Evolutionary conservation across 2,888 invertebrate genomes (phyloP).

Genomic region (Lacanobia wlatinum): DNA sequence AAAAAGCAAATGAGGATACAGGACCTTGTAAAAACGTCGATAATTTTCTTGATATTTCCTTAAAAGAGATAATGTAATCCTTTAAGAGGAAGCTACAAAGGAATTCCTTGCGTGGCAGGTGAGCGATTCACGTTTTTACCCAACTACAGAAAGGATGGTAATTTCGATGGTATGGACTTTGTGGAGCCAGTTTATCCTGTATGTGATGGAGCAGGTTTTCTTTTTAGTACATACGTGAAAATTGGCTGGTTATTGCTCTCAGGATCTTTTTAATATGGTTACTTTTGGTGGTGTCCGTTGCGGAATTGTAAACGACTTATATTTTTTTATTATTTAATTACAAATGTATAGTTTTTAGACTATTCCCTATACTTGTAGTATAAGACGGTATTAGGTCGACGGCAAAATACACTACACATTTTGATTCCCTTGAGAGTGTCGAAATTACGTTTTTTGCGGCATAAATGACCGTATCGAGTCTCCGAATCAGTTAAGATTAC

Average conservation of each 20-base stretch:
- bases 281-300: neutral
- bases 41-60: constrained; percentile 39
- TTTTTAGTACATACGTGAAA: constrained; percentile 10
- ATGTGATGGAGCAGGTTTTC: constrained; percentile 9
- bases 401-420: too few species aligned
- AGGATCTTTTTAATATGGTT: too few species aligned
- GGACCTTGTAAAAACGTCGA: constrained; percentile 25
- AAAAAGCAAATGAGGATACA: constrained; percentile 23
- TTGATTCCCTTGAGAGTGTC: too few species aligned
- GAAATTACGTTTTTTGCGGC: too few species aligned
- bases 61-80: constrained; percentile 42
- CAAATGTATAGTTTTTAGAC: too few species aligned
- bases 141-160: constrained; percentile 10
- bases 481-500: neutral
- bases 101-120: constrained; percentile 52
- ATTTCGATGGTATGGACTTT: constrained; percentile 40
- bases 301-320: neutral
- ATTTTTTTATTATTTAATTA: too few species aligned
- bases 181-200: constrained; percentile 42
- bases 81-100: constrained; percentile 43
- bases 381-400: too few species aligned
- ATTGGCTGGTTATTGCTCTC: neutral
- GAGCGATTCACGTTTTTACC: constrained; percentile 26
- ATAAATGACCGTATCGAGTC: too few species aligned
- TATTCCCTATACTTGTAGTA: too few species aligned